phyloP scores from a whole-genome alignment of 2,888 invertebrate species.

The Trissolcus brochymenae region DNA sequence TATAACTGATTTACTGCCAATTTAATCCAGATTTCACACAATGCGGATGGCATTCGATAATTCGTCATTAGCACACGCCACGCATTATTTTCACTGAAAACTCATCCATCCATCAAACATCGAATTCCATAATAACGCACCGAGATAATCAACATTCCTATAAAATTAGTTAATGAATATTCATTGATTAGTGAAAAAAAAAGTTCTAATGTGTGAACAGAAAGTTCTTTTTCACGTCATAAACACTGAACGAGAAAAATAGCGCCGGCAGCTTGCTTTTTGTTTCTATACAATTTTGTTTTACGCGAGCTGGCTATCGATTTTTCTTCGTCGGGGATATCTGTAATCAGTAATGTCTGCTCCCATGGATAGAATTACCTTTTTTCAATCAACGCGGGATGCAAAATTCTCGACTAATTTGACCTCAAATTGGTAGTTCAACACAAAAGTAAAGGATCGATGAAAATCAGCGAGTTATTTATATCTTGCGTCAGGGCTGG shows the following conservation, averaged over 20 bases:
- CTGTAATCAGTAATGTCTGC: slow-evolving; percentile 49
- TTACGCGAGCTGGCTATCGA: slow-evolving; percentile 40
- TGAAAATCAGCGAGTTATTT: slow-evolving; percentile 26
- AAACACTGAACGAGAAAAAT: slow-evolving; percentile 43
- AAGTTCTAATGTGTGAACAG: background rate
- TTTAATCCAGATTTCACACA: slow-evolving; percentile 38
- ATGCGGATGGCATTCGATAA: slow-evolving; percentile 34
- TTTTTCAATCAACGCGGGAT: slow-evolving; percentile 26
- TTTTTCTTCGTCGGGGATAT: slow-evolving; percentile 37
- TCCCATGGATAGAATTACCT: slow-evolving; percentile 40
- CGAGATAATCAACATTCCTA: slow-evolving; percentile 35
- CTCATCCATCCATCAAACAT: slow-evolving; percentile 37
- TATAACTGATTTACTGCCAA: slow-evolving; percentile 47
- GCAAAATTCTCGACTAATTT: slow-evolving; percentile 33
- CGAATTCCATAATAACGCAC: slow-evolving; percentile 35
- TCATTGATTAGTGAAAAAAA: slow-evolving; percentile 34
- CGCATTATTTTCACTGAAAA: slow-evolving; percentile 31
- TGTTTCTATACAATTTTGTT: slow-evolving; percentile 51
- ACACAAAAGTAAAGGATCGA: slow-evolving; percentile 10
- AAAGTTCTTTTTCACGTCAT: slow-evolving; percentile 16
- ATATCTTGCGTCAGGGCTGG: background rate
- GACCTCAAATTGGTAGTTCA: slow-evolving; percentile 28
- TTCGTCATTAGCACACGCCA: slow-evolving; percentile 40
- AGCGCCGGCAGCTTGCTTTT: slow-evolving; percentile 44
- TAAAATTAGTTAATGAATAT: slow-evolving; percentile 38